Percentiles rank a stretch among this genome's conserved stretches.
Evolutionary conservation across 2,888 invertebrate species (phyloP).

Genomic region (Spatulosminthurus flaviceps): DNA sequence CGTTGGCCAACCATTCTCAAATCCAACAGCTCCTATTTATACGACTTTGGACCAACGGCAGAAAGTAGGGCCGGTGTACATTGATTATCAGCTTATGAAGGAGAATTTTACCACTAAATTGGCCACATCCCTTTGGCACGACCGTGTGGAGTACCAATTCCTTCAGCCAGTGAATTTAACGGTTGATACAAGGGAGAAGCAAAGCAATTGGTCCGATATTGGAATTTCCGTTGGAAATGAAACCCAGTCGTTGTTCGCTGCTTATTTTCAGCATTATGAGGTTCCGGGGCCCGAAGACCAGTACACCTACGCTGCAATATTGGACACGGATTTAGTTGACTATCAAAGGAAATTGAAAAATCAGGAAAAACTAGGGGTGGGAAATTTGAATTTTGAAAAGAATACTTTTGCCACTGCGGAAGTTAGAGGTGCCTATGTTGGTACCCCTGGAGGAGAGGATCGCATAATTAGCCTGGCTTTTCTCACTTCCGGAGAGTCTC

Average conservation of each 20-base stretch:
- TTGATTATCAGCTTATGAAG: constrained; percentile 4
- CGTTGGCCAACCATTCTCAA: constrained; percentile 22
- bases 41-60: constrained; percentile 48
- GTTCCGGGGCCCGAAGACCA: neutral
- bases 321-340: neutral
- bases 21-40: neutral
- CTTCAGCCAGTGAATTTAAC: constrained; percentile 30
- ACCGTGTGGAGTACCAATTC: constrained; percentile 29
- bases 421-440: constrained; percentile 29
- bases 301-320: constrained; percentile 29
- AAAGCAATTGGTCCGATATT: constrained; percentile 36
- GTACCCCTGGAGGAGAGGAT: constrained; percentile 10
- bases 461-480: constrained; percentile 34
- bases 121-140: constrained; percentile 25
- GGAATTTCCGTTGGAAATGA: constrained; percentile 41
- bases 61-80: constrained; percentile 22
- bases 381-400: neutral
- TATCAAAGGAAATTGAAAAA: neutral
- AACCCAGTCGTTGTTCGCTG: constrained; percentile 34
- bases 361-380: too few relatives aligned
- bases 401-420: neutral
- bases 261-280: constrained; percentile 10
- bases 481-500: constrained; percentile 24
- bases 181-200: neutral
- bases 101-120: neutral